Evolutionary conservation across 2,888 invertebrate species (phyloP), one percentile per base, ranked within the genome.

Genomic region (Drosophila meridiana): DNA sequence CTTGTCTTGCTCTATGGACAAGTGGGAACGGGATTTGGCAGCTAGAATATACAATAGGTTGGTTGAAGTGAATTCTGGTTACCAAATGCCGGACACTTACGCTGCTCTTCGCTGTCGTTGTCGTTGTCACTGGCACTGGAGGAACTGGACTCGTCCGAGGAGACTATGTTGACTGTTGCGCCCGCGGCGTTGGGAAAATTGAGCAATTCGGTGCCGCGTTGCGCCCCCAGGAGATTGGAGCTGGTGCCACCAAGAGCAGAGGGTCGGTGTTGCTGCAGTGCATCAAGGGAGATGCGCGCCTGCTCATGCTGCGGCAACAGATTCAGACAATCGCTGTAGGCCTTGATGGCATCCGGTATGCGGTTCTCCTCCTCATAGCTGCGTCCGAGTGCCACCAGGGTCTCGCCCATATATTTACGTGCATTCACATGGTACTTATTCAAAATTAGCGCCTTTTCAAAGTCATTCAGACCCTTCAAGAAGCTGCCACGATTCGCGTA

Each of bases 401-500:
- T 99, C 93, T 99, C 98, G 40, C 98, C 97, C 94, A 98, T 96
- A 93, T 99, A 99, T 92, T 98, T 98, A 67, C 97, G 95, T 40
- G 98, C 99, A 93, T 99, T 99, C 2, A 96, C 96, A 93, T 99
- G 99, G 76, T 96, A 96, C 1, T 97, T 96, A 93, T 99, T 98
- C 50, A 97, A 93, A 92, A 97, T 96, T 45, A 99, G 93, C 5
- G 99, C 98, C 30, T 96, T 96, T 93, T 98, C 98, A 93, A 99
- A 98, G 93, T 99, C 99, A 87, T 97, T 97, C 79, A 99, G 97
- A 0, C 99, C 99, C 92, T 97, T 97, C 87, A 97, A 96, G 93
- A 98, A 98, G 87, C 97, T 98, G 77, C 98, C 98, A 91, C 97
- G 97, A 92, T 99, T 99, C 13, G 99, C 99, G 92, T 97, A 98